Conservation (phyloP, 2,888 invertebrate genomes). For the Urechis unicinctus region DNA sequence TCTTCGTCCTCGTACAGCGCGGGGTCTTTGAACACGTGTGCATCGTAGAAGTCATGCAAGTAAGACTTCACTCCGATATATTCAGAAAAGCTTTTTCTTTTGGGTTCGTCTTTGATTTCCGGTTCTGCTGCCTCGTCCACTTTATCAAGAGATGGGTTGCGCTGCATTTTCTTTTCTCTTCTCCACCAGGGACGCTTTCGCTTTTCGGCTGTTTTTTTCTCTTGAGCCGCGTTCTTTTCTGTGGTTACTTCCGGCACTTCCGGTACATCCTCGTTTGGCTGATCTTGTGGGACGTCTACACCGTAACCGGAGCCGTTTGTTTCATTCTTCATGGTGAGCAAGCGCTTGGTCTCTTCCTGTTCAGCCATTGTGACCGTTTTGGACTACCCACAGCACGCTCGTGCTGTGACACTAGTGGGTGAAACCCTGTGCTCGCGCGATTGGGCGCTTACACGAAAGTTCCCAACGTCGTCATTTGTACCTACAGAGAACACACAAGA, state of each 20-base stretch:
- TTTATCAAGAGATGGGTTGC: constrained; percentile 19
- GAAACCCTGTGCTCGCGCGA: too few species aligned
- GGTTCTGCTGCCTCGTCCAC: constrained; percentile 14
- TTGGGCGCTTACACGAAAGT: too few species aligned
- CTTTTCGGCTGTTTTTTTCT: neutral
- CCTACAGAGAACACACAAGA: too few species aligned
- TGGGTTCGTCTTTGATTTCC: neutral
- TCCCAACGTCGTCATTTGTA: too few species aligned
- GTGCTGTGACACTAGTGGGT: too few species aligned
- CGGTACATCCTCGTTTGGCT: neutral
- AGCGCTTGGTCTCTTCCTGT: neutral
- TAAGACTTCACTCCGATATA: constrained; percentile 55
- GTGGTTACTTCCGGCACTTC: neutral
- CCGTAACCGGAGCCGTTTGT: neutral
- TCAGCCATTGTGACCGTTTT: neutral
- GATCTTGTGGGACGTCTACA: too few species aligned
- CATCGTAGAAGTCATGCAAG: constrained; percentile 54
- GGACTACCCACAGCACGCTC: too few species aligned
- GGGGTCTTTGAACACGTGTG: constrained; percentile 28
- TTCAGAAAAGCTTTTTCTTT: constrained; percentile 18
- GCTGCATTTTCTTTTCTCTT: constrained; percentile 4
- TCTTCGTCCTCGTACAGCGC: constrained; percentile 46
- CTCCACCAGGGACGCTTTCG: constrained; percentile 12
- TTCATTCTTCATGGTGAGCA: neutral
- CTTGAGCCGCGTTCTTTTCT: neutral